A percentile compares a stretch with the other conserved stretches of the same genome.
Conservation (phyloP, 2,888 invertebrate genomes). For the Octodonta nipae region DNA sequence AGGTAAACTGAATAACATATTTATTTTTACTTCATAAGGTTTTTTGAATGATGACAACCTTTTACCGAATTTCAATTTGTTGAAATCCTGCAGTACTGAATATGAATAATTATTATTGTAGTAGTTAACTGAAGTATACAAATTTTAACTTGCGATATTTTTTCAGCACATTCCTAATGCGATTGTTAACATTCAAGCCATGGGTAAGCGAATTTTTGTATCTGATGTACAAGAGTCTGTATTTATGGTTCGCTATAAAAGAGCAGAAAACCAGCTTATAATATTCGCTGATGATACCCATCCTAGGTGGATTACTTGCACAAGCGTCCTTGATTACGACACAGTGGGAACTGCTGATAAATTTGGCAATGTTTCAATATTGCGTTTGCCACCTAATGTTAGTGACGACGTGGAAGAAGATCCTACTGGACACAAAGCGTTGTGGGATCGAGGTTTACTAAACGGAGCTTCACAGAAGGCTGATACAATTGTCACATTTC, state of each 20-base stretch:
- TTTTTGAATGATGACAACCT: conserved; percentile 24
- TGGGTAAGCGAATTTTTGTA: conserved; percentile 88
- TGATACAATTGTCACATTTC: conserved; percentile 83
- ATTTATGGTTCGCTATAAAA: conserved; percentile 87
- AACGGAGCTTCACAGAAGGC: conserved; percentile 83
- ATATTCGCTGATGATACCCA: conserved; percentile 97
- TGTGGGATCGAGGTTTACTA: conserved; percentile 70
- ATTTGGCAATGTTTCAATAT: conserved; percentile 86
- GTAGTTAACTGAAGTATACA: too few relatives aligned
- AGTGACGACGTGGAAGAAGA: conserved; percentile 98
- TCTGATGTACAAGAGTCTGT: conserved; percentile 95
- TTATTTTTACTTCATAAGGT: conserved; percentile 1
- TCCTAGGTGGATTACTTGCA: conserved; percentile 88
- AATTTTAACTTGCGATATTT: conserved; percentile 12
- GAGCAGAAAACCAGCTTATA: conserved; percentile 91
- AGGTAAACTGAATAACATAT: conserved; percentile 34
- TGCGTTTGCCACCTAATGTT: conserved; percentile 72
- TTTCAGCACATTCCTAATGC: conserved; percentile 84
- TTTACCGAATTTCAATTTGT: conserved; percentile 18
- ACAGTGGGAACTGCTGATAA: conserved; percentile 94
- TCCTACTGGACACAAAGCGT: conserved; percentile 93
- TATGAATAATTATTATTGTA: too few relatives aligned
- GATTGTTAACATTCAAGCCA: conserved; percentile 83
- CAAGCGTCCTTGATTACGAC: conserved; percentile 86
- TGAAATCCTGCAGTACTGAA: conserved; percentile 32